Evolutionary conservation across 2,797 vertebrate genomes (phyloP).

Genomic region (Chelonia mydas): DNA sequence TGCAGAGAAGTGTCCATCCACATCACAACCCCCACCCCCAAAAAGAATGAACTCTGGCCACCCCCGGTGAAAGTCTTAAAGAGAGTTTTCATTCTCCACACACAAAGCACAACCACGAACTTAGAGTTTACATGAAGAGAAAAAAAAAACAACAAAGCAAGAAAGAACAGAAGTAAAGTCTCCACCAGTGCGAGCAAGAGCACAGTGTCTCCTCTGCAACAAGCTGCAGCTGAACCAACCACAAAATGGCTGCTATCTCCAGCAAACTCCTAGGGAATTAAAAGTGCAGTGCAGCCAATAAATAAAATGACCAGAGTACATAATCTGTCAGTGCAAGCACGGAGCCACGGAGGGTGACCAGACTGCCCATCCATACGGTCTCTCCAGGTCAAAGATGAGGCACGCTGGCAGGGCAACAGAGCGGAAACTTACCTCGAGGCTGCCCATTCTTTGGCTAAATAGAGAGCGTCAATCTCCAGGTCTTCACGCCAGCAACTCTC

Average conservation of each 20-base stretch:
- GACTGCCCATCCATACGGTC: background rate
- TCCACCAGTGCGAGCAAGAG: background rate
- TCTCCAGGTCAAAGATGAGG: background rate
- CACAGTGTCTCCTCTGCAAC: background rate
- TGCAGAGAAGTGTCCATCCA: too few relatives aligned
- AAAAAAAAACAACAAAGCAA: background rate
- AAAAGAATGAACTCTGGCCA: too few relatives aligned
- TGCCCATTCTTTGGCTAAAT: background rate
- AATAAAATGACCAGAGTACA: background rate
- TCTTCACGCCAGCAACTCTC: background rate
- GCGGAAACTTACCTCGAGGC: background rate
- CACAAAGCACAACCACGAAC: too few relatives aligned
- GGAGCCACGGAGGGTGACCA: background rate
- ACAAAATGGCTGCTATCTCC: background rate
- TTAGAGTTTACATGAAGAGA: background rate
- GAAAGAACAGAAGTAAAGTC: background rate
- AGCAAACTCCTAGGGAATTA: background rate
- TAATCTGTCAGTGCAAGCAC: background rate
- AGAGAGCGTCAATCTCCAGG: background rate
- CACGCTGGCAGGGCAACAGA: background rate
- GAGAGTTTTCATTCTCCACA: too few relatives aligned
- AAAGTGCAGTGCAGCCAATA: background rate
- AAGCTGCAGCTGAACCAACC: background rate
- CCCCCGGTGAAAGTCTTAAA: too few relatives aligned
- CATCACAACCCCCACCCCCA: too few relatives aligned